Base-by-base conservation (phyloP, 2,888 invertebrate species). In the Lasioglossum oenotherae region DNA sequence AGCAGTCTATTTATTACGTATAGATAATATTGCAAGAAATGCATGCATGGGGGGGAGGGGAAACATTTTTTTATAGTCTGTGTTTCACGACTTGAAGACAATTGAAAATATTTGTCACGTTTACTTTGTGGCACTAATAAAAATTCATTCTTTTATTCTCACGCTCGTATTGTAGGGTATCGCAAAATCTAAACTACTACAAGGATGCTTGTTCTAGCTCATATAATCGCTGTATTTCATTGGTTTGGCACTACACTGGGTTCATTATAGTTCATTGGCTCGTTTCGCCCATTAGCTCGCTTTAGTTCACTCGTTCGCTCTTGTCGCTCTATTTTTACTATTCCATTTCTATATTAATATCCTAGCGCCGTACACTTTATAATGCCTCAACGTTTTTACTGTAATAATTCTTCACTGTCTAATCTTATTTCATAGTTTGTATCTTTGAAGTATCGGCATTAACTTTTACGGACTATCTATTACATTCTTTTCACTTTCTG, bases 191-290 rank as follows among this genome's bases (percentile, higher is more conserved):
- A 38, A 38, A 38, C 23, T 23, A 12, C 23, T 41, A 41, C 4
- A 14, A 38, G n/a, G 41, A 38, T 38, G 69, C 38, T 71, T n/a
- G 12, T 71, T 71, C 23, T n/a, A 41, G 69, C 38, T 41, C 38
- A 71, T 38, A 23, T 41, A 71, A 71, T 71, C n/a, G 41, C 69
- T 71, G 41, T 38, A 4, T 38, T 71, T 38, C 38, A 71, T 67
- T 67, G 67, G 67, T 67, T 67, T 67, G 35, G 19, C 35, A 64
- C 16, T 64, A 31, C 23, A 35, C 67, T 41, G 69, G 41, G 69
- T 71, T 71, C 14, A n/a, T 71, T 71, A 38, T 71, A 71, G 41
- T 71, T 71, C 69, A 71, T 71, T 71, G 69, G 41, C 69, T 71
- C 69, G 69, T 71, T 71, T 71, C 41, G 38, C 38, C 41, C 41